Conservation (phyloP, 1,140 invertebrate species). For the Triops longicaudatus region DNA sequence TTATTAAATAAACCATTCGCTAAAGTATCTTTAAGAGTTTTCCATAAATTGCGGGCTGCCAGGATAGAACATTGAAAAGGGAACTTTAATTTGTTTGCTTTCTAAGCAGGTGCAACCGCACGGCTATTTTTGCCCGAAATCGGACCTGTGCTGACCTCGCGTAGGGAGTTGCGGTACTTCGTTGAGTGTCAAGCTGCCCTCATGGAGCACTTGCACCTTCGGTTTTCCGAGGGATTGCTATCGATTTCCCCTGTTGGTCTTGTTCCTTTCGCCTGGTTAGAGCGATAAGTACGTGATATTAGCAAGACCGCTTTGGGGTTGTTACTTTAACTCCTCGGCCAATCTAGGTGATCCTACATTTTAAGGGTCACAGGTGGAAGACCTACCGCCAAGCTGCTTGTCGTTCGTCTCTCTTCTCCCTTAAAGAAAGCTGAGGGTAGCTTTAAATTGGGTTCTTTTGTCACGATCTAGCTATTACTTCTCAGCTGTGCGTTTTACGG, state of each 20-base stretch:
- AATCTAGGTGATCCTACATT: background rate
- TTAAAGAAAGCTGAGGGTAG: background rate
- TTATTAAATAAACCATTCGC: too few species aligned
- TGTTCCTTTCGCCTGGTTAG: background rate
- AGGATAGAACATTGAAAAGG: too few species aligned
- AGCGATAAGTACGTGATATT: background rate
- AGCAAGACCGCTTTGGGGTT: background rate
- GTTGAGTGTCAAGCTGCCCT: background rate
- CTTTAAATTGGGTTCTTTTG: conserved; percentile 4
- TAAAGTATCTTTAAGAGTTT: too few species aligned
- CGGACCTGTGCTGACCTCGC: background rate
- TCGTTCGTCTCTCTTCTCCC: background rate
- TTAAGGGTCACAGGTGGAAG: background rate
- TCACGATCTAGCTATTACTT: background rate
- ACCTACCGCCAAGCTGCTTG: background rate
- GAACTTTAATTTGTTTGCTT: background rate
- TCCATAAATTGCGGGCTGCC: too few species aligned
- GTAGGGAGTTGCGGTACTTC: background rate
- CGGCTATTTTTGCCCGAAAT: background rate
- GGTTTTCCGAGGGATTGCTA: background rate
- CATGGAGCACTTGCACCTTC: background rate
- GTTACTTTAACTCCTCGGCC: background rate
- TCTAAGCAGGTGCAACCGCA: background rate
- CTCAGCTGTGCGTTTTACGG: background rate
- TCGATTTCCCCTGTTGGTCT: background rate